Conservation (phyloP, 2,797 vertebrate genomes). For the Euthynnus affinis region DNA sequence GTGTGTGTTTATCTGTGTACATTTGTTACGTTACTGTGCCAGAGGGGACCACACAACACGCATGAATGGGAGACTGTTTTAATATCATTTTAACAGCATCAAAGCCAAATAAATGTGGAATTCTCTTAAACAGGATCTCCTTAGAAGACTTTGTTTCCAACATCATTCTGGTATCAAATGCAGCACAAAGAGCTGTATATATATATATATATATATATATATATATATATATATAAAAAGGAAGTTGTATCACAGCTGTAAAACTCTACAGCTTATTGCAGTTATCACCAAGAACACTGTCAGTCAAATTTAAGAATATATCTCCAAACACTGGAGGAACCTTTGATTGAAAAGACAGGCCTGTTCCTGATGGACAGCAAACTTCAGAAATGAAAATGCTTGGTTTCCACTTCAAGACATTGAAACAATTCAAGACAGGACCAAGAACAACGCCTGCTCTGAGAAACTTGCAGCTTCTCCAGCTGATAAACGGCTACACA, state of each 20-base stretch:
- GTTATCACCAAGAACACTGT: neutral
- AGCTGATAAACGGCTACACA: neutral
- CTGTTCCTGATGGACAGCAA: slow-evolving; percentile 2
- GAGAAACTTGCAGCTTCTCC: slow-evolving; percentile 2
- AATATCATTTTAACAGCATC: slow-evolving; percentile 55
- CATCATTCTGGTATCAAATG: slow-evolving; percentile 14
- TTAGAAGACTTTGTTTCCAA: neutral
- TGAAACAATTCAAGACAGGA: no score
- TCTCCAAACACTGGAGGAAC: slow-evolving; percentile 5
- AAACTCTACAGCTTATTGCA: neutral
- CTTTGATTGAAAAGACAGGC: neutral
- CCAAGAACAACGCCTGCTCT: neutral
- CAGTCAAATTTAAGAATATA: slow-evolving; percentile 22
- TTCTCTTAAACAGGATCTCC: slow-evolving; percentile 33
- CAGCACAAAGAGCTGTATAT: slow-evolving; percentile 1
- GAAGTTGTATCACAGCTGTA: slow-evolving; percentile 14
- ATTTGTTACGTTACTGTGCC: slow-evolving; percentile 11
- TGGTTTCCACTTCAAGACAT: neutral
- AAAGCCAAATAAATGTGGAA: slow-evolving; percentile 53
- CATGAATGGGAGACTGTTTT: slow-evolving; percentile 46
- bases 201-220: no score
- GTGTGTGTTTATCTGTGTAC: slow-evolving; percentile 10
- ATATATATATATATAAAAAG: no score
- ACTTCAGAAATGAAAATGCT: neutral
- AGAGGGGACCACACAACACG: slow-evolving; percentile 27